These are phyloP conservation scores for Eleutherodactylus coqui DNA, from an alignment of 2,797 vertebrate genomes.

Conservation along the genomic window DNA sequence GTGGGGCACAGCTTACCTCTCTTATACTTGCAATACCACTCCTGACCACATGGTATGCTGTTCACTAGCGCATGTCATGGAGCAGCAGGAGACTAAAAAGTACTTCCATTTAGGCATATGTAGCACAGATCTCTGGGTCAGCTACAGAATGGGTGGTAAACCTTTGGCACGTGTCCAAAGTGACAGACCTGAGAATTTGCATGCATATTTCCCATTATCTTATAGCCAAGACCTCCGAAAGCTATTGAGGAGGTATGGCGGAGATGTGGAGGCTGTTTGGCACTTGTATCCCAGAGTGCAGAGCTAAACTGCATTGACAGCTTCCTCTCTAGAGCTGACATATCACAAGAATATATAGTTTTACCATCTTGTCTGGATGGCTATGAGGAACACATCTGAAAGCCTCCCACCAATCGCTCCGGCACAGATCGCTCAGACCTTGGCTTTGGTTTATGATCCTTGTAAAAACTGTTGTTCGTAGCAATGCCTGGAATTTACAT, in stretches of 20 bases:
- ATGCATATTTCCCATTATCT: no score
- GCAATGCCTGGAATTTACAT: slow-evolving; percentile 32
- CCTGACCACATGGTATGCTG: slow-evolving; percentile 3
- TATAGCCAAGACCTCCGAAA: no score
- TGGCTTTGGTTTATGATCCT: slow-evolving; percentile 47
- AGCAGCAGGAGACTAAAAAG: not conserved
- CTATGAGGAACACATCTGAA: not conserved
- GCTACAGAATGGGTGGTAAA: no score
- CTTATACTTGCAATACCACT: not conserved
- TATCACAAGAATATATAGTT: no score
- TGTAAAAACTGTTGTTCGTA: slow-evolving; percentile 49
- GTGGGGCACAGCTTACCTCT: no score
- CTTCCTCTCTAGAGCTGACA: no score
- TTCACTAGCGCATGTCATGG: not conserved
- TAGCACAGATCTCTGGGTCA: not conserved
- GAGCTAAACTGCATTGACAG: not conserved
- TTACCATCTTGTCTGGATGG: no score
- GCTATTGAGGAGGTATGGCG: no score
- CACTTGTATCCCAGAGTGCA: no score
- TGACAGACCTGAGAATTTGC: no score
- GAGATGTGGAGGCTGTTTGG: no score
- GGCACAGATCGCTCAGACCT: not conserved
- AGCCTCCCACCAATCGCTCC: not conserved
- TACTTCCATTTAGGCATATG: not conserved
- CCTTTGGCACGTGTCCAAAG: no score